Base-by-base conservation (phyloP, 2,113 vertebrate species). In the Phoenicopterus ruber region DNA sequence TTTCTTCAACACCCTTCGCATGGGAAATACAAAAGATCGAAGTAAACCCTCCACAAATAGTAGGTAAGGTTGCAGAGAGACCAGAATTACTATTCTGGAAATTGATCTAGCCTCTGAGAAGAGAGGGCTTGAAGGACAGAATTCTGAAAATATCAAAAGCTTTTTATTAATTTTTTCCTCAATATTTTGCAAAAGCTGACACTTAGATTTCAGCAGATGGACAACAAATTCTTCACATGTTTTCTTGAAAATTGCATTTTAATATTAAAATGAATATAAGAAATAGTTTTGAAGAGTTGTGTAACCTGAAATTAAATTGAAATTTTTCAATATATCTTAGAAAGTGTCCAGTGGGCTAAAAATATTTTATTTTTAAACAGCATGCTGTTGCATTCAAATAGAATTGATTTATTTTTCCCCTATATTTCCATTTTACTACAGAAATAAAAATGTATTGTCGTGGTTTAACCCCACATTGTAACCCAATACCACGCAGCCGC, bases 51-150 rank as follows among this genome's bases (percentile, higher is more conserved):
- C 9, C 12, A 44, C 0, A 4, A 80, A 73, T 8, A 50, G 10
- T 44, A 59, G 6, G 11, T 32, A 81, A 55, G 9, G 5, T 46
- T 61, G 13, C 24, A 83, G 47, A 67, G 13, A 71, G 2, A 49
- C 9, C 15, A 42, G 49, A 84, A 81, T 77, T 84, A 18, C 8
- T 85, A 3, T 47, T 44, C 17, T 47, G 17, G 24, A 84, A 82
- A 78, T 28, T 42, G 28, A 36, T 36, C 12, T 82, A n/a, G 5
- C 5, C 9, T 61, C 40, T 85, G 9, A 84, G n/a, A 90, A 85
- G 6, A 13, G 5, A 49, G 2, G 0, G 1, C 6, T 31, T 62
- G n/a, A 74, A 62, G 7, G 6, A 52, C 11, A 62, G 34, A 46
- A 74, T 54, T 57, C 20, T 69, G 29, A 70, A 86, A 78, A 70